Conservation (phyloP, 2,797 vertebrate genomes). For the Centroberyx gerrardi region DNA sequence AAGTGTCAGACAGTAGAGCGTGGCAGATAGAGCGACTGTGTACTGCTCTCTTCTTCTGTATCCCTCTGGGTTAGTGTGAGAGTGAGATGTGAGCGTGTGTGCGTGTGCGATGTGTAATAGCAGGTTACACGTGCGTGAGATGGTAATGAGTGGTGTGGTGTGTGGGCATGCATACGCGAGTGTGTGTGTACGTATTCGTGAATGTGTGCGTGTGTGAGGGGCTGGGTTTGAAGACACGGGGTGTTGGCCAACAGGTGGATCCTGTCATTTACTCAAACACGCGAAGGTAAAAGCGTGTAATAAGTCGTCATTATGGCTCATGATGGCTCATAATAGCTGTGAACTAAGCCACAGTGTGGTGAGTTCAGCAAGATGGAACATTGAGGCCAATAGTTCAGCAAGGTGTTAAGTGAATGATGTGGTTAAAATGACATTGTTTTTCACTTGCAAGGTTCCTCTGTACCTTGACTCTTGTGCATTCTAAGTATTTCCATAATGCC, state of each 20-base stretch:
- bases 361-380: slow-evolving; percentile 74
- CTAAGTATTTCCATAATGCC: not conserved
- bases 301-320: slow-evolving; percentile 75
- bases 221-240: slow-evolving; percentile 46
- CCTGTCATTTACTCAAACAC: slow-evolving; percentile 79
- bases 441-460: slow-evolving; percentile 42
- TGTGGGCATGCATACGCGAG: slow-evolving; percentile 50
- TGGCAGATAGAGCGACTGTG: slow-evolving; percentile 16
- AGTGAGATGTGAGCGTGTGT: slow-evolving; percentile 44
- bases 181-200: slow-evolving; percentile 35
- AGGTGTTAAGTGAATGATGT: slow-evolving; percentile 48
- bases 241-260: slow-evolving; percentile 71
- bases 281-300: slow-evolving; percentile 66
- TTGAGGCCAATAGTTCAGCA: slow-evolving; percentile 41
- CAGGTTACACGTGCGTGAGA: slow-evolving; percentile 58
- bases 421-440: slow-evolving; percentile 65
- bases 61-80: slow-evolving; percentile 33
- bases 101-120: slow-evolving; percentile 64
- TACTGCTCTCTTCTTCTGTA: slow-evolving; percentile 30
- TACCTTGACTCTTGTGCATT: slow-evolving; percentile 2
- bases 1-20: slow-evolving; percentile 19
- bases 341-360: slow-evolving; percentile 60
- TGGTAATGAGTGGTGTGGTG: slow-evolving; percentile 69
- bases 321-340: slow-evolving; percentile 63
- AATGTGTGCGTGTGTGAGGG: slow-evolving; percentile 9